A percentile compares a stretch with the other conserved stretches of the same genome.
Conservation (phyloP, 2,888 invertebrate species). For the Nezara viridula region DNA sequence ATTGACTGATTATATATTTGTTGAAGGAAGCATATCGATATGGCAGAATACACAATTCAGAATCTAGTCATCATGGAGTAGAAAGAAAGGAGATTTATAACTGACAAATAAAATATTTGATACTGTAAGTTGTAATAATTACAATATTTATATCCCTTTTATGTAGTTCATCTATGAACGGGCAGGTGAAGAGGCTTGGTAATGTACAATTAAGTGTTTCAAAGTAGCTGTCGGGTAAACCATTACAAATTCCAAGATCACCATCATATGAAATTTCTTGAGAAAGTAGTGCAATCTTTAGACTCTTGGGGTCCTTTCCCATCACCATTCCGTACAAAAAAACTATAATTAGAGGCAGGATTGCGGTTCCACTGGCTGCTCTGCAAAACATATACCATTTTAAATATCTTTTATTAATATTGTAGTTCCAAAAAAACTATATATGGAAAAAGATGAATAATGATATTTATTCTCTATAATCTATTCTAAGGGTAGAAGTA, state of each 20-base stretch:
- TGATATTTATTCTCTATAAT: background rate
- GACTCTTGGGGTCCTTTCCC: constrained; percentile 43
- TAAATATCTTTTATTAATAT: background rate
- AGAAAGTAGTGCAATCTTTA: constrained; percentile 19
- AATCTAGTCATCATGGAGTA: background rate
- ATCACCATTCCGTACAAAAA: constrained; percentile 39
- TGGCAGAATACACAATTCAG: background rate
- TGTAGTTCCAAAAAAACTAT: background rate
- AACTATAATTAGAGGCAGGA: constrained; percentile 36
- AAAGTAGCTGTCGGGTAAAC: background rate
- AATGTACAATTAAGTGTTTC: constrained; percentile 36
- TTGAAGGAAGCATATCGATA: background rate
- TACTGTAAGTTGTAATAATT: background rate
- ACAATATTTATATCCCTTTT: constrained; percentile 47
- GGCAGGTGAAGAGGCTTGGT: constrained; percentile 42
- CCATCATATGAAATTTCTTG: constrained; percentile 16
- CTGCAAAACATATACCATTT: background rate
- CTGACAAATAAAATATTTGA: background rate
- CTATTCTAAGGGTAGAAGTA: too few species aligned
- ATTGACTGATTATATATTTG: too few species aligned
- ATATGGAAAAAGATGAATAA: background rate
- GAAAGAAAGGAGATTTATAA: background rate
- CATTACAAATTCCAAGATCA: constrained; percentile 34
- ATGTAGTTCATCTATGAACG: constrained; percentile 38
- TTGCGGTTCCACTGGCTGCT: constrained; percentile 27